phyloP scores from a whole-genome alignment of 2,888 invertebrate genomes.

The Hirtodrosophila alboralis region DNA sequence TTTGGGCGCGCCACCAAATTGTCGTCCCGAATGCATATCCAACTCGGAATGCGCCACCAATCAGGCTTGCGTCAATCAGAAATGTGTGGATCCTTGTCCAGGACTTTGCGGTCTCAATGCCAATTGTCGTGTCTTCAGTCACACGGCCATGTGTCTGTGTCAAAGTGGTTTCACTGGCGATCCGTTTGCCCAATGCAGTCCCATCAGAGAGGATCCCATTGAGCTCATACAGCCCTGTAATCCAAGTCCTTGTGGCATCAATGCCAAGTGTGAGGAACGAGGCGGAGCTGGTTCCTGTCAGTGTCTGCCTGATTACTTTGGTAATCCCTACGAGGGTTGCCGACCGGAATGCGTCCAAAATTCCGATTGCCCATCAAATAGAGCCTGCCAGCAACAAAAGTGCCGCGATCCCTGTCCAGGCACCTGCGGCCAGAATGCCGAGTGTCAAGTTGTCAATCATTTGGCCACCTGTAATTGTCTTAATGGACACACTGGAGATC shows the following conservation, averaged over 20 bases:
- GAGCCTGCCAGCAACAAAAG: slow-evolving; percentile 88
- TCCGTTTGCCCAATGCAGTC: slow-evolving; percentile 85
- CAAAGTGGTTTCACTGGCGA: slow-evolving; percentile 86
- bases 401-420: slow-evolving; percentile 88
- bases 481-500: slow-evolving; percentile 87
- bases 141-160: slow-evolving; percentile 87
- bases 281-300: slow-evolving; percentile 90
- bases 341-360: slow-evolving; percentile 88
- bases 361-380: slow-evolving; percentile 88
- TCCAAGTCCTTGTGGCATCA: slow-evolving; percentile 86
- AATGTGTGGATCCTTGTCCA: slow-evolving; percentile 87
- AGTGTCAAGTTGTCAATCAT: slow-evolving; percentile 88
- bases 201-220: slow-evolving; percentile 84
- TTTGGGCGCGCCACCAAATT: slow-evolving; percentile 87
- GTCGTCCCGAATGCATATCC: slow-evolving; percentile 88
- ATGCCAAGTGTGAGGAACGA: slow-evolving; percentile 90
- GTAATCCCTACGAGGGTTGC: slow-evolving; percentile 91
- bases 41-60: slow-evolving; percentile 87
- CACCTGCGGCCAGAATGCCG: slow-evolving; percentile 87
- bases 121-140: slow-evolving; percentile 86
- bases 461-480: slow-evolving; percentile 87
- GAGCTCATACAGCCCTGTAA: slow-evolving; percentile 84
- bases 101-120: slow-evolving; percentile 87
- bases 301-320: slow-evolving; percentile 89
- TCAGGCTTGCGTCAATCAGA: slow-evolving; percentile 86